These are phyloP conservation scores for Sterna hirundo DNA, from an alignment of 2,113 vertebrate genomes.

Conservation along the genomic window DNA sequence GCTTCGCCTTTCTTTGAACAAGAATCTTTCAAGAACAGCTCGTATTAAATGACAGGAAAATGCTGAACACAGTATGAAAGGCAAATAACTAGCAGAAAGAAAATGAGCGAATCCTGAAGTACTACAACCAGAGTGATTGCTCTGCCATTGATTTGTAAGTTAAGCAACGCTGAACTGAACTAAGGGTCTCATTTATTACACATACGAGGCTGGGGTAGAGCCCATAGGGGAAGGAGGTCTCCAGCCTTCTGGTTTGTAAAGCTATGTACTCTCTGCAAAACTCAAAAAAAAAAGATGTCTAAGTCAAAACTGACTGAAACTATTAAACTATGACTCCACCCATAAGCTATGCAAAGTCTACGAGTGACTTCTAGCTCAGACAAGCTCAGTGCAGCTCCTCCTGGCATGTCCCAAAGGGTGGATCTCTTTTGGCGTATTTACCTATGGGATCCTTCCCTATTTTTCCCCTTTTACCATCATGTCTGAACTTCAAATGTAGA, in stretches of 20 bases:
- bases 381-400: conserved; percentile 49
- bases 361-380: conserved; percentile 64
- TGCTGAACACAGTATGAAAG: neutral
- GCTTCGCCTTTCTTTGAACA: neutral
- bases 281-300: neutral
- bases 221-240: neutral
- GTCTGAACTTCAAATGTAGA: conserved; percentile 61
- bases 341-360: conserved; percentile 46
- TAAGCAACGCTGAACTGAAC: neutral
- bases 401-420: conserved; percentile 50
- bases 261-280: neutral
- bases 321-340: conserved; percentile 46
- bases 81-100: neutral
- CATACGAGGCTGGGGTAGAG: neutral
- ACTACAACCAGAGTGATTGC: neutral
- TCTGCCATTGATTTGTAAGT: neutral
- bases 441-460: conserved; percentile 36
- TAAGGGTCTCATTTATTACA: neutral
- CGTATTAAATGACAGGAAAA: neutral
- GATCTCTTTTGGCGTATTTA: conserved; percentile 29
- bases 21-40: neutral
- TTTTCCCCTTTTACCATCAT: conserved; percentile 54
- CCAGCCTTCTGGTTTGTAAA: neutral
- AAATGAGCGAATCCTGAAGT: neutral
- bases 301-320: conserved; percentile 37